Base-by-base conservation (phyloP, 2,113 vertebrate genomes). In the Chroicocephalus ridibundus region DNA sequence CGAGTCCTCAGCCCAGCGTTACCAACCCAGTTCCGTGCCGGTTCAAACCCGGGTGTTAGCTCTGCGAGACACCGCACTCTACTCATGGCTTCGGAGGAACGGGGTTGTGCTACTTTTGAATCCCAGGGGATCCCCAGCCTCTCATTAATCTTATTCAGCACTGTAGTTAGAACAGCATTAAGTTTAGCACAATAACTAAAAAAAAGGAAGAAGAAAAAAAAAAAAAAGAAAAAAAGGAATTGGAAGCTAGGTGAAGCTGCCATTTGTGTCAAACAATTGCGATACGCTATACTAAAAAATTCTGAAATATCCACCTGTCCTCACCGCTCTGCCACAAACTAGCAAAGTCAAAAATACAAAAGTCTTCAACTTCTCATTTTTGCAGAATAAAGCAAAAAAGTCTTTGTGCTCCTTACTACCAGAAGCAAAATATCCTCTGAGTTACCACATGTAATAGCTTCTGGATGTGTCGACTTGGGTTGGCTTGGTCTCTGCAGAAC, bases 391-490 rank as follows among this genome's bases (percentile, higher is more conserved):
- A 99, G 98, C 98, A 98, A 99, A 98, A 98, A 98, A 91, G 98
- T 98, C 97, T 98, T 98, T 98, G 98, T 98, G 98, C 98, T 98
- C 98, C 98, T 98, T 98, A 97, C 98, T 98, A 98, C 98, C 98
- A 98, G 98, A 98, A 98, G 98, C 98, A 97, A 97, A 97, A 96
- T 97, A 97, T 90, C 95, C 97, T 94, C 97, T 93, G 98, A 97
- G 98, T 99, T 98, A 99, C 99, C 99, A 99, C 99, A 99, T 99
- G 98, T 99, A 99, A 96, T 99, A 99, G 98, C 99, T 99, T 97
- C 99, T 99, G 96, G 99, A 99, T 62, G 99, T 99, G 98, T 99
- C 99, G 10, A 99, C 99, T 96, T 99, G 99, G 94, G 98, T 98
- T 4, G 98, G 98, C 98, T 99, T 99, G 96, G 98, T 97, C 95